Conservation (phyloP, 2,888 invertebrate genomes). For the Drosophila tanythrix region DNA sequence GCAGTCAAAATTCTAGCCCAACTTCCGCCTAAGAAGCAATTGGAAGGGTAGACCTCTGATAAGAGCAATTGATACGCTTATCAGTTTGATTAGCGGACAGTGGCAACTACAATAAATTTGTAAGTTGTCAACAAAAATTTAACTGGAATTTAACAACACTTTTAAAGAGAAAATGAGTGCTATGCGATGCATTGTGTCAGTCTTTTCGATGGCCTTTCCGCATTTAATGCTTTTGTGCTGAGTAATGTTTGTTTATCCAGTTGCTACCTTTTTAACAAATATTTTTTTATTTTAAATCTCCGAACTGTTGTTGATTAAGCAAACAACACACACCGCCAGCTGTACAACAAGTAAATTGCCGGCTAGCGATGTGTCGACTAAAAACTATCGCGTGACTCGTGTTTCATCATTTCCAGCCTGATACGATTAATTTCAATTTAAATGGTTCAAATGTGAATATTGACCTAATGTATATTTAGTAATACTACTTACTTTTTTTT, state of each 20-base stretch:
- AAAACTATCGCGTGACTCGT: slow-evolving; percentile 19
- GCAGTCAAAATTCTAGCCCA: slow-evolving; percentile 59
- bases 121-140: slow-evolving; percentile 20
- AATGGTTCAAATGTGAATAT: background rate
- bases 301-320: slow-evolving; percentile 31
- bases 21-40: slow-evolving; percentile 6
- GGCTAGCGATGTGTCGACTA: slow-evolving; percentile 47
- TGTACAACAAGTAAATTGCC: slow-evolving; percentile 27
- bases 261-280: slow-evolving; percentile 38
- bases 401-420: background rate
- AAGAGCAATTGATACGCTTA: slow-evolving; percentile 52
- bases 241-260: slow-evolving; percentile 19
- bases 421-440: background rate
- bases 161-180: background rate
- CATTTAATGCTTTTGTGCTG: slow-evolving; percentile 1
- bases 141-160: slow-evolving; percentile 10
- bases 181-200: background rate
- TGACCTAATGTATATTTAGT: background rate
- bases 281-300: slow-evolving; percentile 8
- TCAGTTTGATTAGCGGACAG: slow-evolving; percentile 51
- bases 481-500: no score
- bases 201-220: slow-evolving; percentile 15
- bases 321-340: slow-evolving; percentile 28
- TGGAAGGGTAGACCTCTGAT: slow-evolving; percentile 38
- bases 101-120: slow-evolving; percentile 24